Evolutionary conservation across 1,140 invertebrate genomes (phyloP).

Genomic region (Rhagoletis zephyria): DNA sequence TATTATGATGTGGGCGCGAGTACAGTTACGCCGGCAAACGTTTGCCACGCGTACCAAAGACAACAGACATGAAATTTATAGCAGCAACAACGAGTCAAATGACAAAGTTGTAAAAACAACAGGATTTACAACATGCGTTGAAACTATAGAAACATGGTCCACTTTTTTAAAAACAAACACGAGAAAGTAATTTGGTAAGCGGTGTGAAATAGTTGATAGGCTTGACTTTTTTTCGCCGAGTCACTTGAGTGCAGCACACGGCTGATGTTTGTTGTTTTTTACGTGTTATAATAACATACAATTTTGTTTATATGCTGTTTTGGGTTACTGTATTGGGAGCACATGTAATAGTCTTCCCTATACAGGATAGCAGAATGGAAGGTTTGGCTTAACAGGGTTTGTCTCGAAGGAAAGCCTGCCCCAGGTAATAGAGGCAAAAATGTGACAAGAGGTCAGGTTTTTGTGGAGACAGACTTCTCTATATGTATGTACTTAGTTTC

Average conservation of each 20-base stretch:
- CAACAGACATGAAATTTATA: slow-evolving; percentile 40
- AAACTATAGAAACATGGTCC: neutral
- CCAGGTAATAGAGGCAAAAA: too few relatives aligned
- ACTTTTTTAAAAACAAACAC: slow-evolving; percentile 21
- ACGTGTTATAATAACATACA: neutral
- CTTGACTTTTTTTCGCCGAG: neutral
- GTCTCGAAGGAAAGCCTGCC: too few relatives aligned
- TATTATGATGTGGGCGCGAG: slow-evolving; percentile 19
- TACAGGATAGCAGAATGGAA: too few relatives aligned
- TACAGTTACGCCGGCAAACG: slow-evolving; percentile 34
- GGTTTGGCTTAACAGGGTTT: too few relatives aligned
- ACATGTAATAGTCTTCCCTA: too few relatives aligned
- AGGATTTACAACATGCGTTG: neutral
- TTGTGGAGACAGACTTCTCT: too few relatives aligned
- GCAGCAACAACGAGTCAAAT: slow-evolving; percentile 36
- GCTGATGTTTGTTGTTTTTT: neutral
- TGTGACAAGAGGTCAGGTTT: too few relatives aligned
- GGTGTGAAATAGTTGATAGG: neutral
- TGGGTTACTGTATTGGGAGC: neutral
- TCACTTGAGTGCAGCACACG: neutral
- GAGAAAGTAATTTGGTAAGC: neutral
- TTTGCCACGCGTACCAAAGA: slow-evolving; percentile 17
- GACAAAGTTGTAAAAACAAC: slow-evolving; percentile 11
- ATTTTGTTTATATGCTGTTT: neutral
- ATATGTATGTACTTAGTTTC: too few relatives aligned